phyloP scores from a whole-genome alignment of 2,888 invertebrate genomes.

The Steromphala cineraria region DNA sequence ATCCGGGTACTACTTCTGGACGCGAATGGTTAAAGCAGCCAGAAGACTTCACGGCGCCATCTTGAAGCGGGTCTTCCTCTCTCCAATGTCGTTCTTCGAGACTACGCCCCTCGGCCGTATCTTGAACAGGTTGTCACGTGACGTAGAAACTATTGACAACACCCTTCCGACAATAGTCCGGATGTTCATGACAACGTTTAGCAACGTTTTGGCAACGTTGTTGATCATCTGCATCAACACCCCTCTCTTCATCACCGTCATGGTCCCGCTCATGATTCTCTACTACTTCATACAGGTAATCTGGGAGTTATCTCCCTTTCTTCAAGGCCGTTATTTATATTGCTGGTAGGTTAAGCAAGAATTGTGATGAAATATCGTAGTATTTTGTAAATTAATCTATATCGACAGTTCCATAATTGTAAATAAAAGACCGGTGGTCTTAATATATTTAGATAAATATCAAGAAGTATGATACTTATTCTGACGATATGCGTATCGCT shows the following conservation, averaged over 20 bases:
- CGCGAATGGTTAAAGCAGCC: constrained; percentile 64
- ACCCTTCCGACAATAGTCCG: constrained; percentile 53
- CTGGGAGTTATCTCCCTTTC: not conserved
- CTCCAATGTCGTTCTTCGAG: constrained; percentile 73
- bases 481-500: too few relatives aligned
- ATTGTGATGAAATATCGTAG: too few relatives aligned
- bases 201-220: constrained; percentile 64
- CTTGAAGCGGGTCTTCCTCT: constrained; percentile 62
- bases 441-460: too few relatives aligned
- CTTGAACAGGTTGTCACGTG: constrained; percentile 71
- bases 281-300: constrained; percentile 74
- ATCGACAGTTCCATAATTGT: too few relatives aligned
- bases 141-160: constrained; percentile 64
- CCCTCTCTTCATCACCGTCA: constrained; percentile 47
- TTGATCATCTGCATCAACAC: constrained; percentile 43
- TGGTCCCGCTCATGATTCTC: constrained; percentile 49
- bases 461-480: too few relatives aligned
- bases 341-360: too few relatives aligned
- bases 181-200: constrained; percentile 53
- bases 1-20: constrained; percentile 51
- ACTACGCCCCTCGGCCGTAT: constrained; percentile 76
- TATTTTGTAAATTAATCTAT: too few relatives aligned
- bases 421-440: too few relatives aligned
- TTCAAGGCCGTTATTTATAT: too few relatives aligned
- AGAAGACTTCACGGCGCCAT: constrained; percentile 60